Conservation (phyloP, 2,113 vertebrate genomes). For the Bambusicola thoracicus region DNA sequence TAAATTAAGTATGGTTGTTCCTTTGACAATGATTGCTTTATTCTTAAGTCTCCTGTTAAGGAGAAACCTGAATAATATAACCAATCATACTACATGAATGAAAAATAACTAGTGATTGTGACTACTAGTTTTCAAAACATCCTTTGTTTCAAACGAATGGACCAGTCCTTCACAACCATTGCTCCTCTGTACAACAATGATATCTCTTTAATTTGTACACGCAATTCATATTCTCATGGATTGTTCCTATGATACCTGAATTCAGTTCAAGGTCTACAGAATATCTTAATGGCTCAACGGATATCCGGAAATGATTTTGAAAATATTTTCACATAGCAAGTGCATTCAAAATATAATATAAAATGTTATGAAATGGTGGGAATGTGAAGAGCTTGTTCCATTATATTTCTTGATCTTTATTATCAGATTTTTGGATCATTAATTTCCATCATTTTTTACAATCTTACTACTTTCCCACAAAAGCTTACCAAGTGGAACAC, state of each 20-base stretch:
- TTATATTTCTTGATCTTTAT: neutral
- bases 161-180: neutral
- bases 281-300: neutral
- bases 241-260: neutral
- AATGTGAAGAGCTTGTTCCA: neutral
- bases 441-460: neutral
- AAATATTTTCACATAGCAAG: neutral
- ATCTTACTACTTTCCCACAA: neutral
- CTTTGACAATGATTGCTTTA: too few relatives aligned
- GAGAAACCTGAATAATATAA: too few relatives aligned
- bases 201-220: neutral
- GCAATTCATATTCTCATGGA: neutral
- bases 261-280: neutral
- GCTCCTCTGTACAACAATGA: neutral
- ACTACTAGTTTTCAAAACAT: too few relatives aligned
- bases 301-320: neutral
- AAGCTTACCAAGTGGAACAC: neutral
- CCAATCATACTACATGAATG: too few relatives aligned
- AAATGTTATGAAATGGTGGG: neutral
- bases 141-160: neutral
- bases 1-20: too few relatives aligned
- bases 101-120: too few relatives aligned
- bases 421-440: neutral
- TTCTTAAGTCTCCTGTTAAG: too few relatives aligned
- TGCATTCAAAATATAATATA: neutral